phyloP scores from a whole-genome alignment of 2,113 vertebrate genomes.

The Lepus timidus region DNA sequence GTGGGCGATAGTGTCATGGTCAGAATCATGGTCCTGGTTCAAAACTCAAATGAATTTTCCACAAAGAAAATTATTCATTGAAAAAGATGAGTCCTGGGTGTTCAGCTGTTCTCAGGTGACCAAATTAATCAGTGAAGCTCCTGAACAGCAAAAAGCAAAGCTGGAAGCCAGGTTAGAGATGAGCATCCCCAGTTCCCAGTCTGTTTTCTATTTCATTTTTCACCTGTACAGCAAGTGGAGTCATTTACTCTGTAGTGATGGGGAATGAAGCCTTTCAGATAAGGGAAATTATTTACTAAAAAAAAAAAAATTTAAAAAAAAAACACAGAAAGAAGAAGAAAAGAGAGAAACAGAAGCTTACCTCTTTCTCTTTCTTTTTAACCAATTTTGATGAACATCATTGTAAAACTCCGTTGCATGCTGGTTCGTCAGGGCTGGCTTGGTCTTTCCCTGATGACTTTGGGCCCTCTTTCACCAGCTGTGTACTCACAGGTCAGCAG shows the following conservation, averaged over 20 bases:
- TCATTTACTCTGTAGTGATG: not conserved
- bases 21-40: constrained; percentile 47
- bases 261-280: not conserved
- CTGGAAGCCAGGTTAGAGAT: constrained; percentile 36
- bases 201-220: not conserved
- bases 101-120: not conserved
- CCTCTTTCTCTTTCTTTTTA: constrained; percentile 48
- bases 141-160: not conserved
- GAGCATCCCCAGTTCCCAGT: not conserved
- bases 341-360: not conserved
- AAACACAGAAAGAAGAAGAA: not conserved
- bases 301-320: no score
- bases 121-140: constrained; percentile 36
- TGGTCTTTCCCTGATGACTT: not conserved
- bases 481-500: not conserved
- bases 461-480: not conserved
- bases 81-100: constrained; percentile 27
- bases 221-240: not conserved
- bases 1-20: not conserved
- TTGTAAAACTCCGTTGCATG: not conserved
- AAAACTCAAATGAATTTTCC: constrained; percentile 72
- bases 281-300: constrained; percentile 26
- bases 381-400: constrained; percentile 20
- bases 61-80: constrained; percentile 68
- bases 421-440: not conserved